These are phyloP conservation scores for Callinectes sapidus DNA, from an alignment of 2,888 invertebrate species.

Conservation along the genomic window DNA sequence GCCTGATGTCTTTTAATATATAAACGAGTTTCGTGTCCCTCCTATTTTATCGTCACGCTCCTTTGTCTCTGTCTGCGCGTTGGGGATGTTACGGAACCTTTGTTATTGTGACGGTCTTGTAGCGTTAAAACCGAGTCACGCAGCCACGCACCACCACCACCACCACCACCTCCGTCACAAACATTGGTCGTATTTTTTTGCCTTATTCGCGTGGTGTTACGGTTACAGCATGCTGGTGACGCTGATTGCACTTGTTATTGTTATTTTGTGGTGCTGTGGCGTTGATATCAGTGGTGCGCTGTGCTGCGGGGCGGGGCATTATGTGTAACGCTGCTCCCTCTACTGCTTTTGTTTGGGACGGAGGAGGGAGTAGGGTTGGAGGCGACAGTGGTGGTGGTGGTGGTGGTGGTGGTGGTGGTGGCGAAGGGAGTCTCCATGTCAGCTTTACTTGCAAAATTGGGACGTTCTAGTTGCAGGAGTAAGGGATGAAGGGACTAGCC, in stretches of 20 bases:
- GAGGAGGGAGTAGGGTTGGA: background rate
- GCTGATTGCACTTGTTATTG: background rate
- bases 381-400: background rate
- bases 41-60: background rate
- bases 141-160: background rate
- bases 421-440: background rate
- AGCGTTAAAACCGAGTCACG: background rate
- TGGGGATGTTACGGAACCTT: background rate
- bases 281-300: background rate
- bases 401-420: slow-evolving; percentile 15
- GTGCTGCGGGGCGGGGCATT: background rate
- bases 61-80: background rate
- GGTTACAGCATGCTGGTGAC: background rate
- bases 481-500: background rate
- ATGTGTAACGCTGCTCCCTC: background rate
- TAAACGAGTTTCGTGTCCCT: background rate
- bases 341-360: background rate
- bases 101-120: background rate
- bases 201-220: background rate
- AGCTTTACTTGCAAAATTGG: slow-evolving; percentile 8
- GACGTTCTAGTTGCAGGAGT: background rate
- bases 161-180: background rate
- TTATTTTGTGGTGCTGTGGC: background rate
- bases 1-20: background rate
- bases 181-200: background rate